Conservation (phyloP, 1,140 invertebrate genomes). For the Hyphantria cunea region DNA sequence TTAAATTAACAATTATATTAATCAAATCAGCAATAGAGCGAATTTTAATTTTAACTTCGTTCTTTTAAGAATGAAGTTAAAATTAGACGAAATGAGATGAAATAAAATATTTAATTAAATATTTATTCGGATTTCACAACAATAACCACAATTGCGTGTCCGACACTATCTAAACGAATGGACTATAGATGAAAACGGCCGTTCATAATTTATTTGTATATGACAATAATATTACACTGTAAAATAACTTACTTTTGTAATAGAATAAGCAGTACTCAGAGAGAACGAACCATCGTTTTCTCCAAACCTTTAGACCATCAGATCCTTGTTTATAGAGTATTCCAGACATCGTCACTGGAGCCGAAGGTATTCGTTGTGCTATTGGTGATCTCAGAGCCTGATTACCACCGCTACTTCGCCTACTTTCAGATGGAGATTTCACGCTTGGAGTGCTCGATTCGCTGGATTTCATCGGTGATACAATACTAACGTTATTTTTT, state of each 20-base stretch:
- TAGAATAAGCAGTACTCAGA: conserved; percentile 97
- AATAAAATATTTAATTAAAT: too few species aligned
- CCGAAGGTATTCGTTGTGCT: conserved; percentile 89
- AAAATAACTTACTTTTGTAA: conserved; percentile 95
- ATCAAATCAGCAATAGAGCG: too few species aligned
- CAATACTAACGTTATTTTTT: conserved; percentile 52
- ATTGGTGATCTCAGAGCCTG: conserved; percentile 87
- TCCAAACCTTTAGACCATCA: conserved; percentile 95
- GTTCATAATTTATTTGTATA: too few species aligned
- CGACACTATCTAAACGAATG: too few species aligned
- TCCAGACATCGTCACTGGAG: conserved; percentile 92
- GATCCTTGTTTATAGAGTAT: conserved; percentile 97
- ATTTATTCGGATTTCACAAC: too few species aligned
- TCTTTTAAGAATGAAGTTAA: too few species aligned
- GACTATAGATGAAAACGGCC: too few species aligned
- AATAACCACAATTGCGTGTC: too few species aligned
- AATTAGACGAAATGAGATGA: too few species aligned
- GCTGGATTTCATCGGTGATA: conserved; percentile 73
- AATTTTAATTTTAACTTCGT: too few species aligned
- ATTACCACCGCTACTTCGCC: conserved; percentile 84
- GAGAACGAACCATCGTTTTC: conserved; percentile 96
- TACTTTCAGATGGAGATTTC: conserved; percentile 82
- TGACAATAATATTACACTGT: too few species aligned
- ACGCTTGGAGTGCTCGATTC: conserved; percentile 77
- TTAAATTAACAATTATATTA: too few species aligned